Evolutionary conservation across 2,113 vertebrate species (phyloP).

Genomic region (Callorhinus ursinus): DNA sequence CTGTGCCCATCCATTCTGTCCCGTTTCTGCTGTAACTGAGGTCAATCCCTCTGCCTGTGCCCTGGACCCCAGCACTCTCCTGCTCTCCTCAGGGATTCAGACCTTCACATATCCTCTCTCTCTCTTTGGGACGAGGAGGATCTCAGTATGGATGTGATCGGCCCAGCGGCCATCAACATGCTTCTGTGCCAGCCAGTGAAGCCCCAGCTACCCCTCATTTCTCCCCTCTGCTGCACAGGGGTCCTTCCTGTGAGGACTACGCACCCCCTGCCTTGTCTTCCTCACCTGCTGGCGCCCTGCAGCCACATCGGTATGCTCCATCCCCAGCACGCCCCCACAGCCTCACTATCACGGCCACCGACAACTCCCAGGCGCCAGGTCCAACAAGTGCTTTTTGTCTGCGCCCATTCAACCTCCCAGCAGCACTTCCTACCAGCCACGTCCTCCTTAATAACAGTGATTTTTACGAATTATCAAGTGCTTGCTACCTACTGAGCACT

Average conservation of each 20-base stretch:
- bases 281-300: neutral
- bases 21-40: no score
- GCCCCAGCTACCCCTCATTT: neutral
- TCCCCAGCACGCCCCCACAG: accelerated
- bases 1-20: neutral
- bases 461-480: no score
- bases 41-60: neutral
- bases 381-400: neutral
- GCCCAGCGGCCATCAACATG: neutral
- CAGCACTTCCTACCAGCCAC: neutral
- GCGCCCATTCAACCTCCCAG: neutral
- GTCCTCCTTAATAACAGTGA: neutral
- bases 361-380: accelerated
- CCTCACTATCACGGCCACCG: neutral
- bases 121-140: neutral
- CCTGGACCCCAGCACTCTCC: no score
- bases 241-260: no score
- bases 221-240: neutral
- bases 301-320: neutral
- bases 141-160: neutral
- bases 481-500: neutral
- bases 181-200: neutral
- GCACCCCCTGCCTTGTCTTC: no score
- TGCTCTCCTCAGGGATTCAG: neutral
- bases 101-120: neutral